These are phyloP conservation scores for Meandrusa payeni DNA, from an alignment of 2,888 invertebrate species.

Conservation along the genomic window DNA sequence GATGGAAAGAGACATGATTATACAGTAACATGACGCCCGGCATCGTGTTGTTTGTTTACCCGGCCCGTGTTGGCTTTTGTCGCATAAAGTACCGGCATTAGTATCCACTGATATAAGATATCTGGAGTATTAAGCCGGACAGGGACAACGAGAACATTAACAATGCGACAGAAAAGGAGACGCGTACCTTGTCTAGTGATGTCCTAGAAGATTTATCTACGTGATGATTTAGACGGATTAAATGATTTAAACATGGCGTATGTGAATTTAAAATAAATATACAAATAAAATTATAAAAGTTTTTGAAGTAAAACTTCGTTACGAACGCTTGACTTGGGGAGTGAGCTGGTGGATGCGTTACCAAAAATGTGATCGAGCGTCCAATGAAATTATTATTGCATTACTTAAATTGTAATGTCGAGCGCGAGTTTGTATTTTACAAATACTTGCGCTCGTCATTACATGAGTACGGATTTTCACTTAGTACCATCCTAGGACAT, in stretches of 20 bases:
- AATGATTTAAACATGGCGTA: conserved; percentile 14
- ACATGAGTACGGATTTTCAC: no score
- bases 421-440: no score
- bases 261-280: background rate
- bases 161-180: conserved; percentile 11
- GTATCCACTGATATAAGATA: conserved; percentile 22
- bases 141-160: conserved; percentile 2
- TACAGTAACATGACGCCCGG: conserved; percentile 42
- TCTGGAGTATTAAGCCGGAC: conserved; percentile 20
- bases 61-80: conserved; percentile 30
- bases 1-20: conserved; percentile 28
- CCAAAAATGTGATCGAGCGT: no score
- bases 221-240: conserved; percentile 13
- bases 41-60: conserved; percentile 42
- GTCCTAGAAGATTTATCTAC: conserved; percentile 17
- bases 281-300: no score
- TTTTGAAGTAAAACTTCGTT: no score
- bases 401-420: no score
- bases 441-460: no score
- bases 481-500: no score
- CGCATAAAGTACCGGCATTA: conserved; percentile 27
- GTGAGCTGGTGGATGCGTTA: no score
- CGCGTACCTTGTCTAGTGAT: background rate
- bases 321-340: no score
- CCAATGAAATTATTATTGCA: no score